Evolutionary conservation across 2,888 invertebrate genomes (phyloP).

Genomic region (Neocrepidodera transversa): DNA sequence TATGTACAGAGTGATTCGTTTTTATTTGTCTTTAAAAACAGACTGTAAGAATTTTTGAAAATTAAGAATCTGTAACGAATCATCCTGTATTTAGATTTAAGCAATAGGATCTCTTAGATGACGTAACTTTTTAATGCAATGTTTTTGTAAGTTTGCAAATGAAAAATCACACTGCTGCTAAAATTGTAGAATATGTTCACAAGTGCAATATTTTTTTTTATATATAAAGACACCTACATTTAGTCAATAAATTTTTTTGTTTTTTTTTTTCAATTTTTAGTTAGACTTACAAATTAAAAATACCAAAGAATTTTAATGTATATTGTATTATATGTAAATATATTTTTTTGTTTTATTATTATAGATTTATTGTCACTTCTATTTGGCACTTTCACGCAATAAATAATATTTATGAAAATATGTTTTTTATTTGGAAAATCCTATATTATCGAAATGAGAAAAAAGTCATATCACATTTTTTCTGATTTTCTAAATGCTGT

Average conservation of each 20-base stretch:
- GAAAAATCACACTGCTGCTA: not conserved
- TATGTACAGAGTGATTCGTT: too few species aligned
- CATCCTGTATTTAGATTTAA: slow-evolving; percentile 3
- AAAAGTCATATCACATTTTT: too few species aligned
- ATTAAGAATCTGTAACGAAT: too few species aligned
- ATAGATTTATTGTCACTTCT: slow-evolving; percentile 12
- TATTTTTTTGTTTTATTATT: slow-evolving; percentile 7
- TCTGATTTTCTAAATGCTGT: too few species aligned
- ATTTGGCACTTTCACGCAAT: slow-evolving; percentile 15
- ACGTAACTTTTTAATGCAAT: not conserved
- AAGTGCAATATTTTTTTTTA: not conserved
- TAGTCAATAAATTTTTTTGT: too few species aligned
- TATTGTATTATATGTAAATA: slow-evolving; percentile 22
- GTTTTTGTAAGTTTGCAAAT: not conserved
- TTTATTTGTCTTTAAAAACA: too few species aligned
- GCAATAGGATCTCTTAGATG: slow-evolving; percentile 23
- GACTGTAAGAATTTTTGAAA: too few species aligned
- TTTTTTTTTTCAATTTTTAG: too few species aligned
- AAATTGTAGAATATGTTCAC: not conserved
- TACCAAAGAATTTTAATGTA: slow-evolving; percentile 6
- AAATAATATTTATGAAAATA: slow-evolving; percentile 2
- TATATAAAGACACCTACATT: too few species aligned
- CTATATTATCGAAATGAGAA: too few species aligned
- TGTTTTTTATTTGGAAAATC: too few species aligned
- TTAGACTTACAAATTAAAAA: not conserved